A percentile compares a stretch with the other conserved stretches of the same genome.
Evolutionary conservation across 2,797 vertebrate genomes (phyloP).

Genomic region (Typhlichthys subterraneus): DNA sequence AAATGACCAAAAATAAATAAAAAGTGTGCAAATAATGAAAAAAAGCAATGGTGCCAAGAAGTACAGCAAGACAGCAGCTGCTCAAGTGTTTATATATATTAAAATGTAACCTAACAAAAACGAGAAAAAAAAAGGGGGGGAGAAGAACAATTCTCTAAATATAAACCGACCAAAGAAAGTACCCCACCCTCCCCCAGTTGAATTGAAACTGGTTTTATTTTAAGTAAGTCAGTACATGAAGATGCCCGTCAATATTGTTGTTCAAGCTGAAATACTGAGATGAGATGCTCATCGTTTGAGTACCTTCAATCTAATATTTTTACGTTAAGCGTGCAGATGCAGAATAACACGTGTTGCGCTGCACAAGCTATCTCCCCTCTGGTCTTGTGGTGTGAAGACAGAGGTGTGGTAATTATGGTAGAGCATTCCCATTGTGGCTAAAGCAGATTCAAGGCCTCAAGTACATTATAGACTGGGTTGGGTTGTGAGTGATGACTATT

Average conservation of each 20-base stretch:
- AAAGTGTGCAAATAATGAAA: too few species aligned
- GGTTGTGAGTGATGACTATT: conserved; percentile 38
- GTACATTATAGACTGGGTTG: conserved; percentile 55
- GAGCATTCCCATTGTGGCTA: conserved; percentile 51
- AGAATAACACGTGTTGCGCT: conserved; percentile 36
- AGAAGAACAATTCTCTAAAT: conserved; percentile 33
- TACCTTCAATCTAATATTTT: conserved; percentile 48
- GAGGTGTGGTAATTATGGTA: conserved; percentile 33
- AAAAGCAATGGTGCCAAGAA: too few species aligned
- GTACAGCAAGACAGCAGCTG: too few species aligned
- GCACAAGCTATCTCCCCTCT: conserved; percentile 48
- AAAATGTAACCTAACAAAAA: neutral
- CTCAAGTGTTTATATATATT: too few species aligned
- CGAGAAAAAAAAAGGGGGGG: conserved; percentile 5
- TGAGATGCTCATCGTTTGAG: conserved; percentile 2
- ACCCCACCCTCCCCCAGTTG: conserved; percentile 52
- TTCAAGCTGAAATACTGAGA: conserved; percentile 29
- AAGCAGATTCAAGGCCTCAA: conserved; percentile 59
- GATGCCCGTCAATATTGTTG: conserved; percentile 48
- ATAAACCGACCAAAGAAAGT: conserved; percentile 62
- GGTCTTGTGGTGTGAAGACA: conserved; percentile 43
- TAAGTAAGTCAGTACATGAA: conserved; percentile 66
- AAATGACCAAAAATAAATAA: neutral
- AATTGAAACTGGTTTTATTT: conserved; percentile 79
- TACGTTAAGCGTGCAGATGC: conserved; percentile 38